These are phyloP conservation scores for Arrhamphus sclerolepis DNA, from an alignment of 2,797 vertebrate species.

Conservation along the genomic window DNA sequence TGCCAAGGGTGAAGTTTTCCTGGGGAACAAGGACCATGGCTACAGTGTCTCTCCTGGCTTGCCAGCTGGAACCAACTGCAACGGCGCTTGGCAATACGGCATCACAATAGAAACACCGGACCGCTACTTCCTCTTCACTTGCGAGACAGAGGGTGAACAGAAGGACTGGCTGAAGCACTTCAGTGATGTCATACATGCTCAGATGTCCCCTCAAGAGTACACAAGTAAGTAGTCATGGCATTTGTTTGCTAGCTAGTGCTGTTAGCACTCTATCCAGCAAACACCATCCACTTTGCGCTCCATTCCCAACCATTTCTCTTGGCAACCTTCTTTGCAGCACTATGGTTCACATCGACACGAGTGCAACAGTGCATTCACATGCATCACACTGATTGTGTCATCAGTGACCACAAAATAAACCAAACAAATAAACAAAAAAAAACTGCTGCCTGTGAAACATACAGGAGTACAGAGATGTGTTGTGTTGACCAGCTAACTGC, in stretches of 20 bases:
- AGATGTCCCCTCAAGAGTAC: conserved; percentile 91
- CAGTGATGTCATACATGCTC: conserved; percentile 72
- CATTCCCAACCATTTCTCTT: no score
- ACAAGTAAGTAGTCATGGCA: conserved; percentile 77
- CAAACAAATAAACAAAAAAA: no score
- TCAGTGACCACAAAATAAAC: no score
- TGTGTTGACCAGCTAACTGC: no score
- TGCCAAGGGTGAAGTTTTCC: conserved; percentile 90
- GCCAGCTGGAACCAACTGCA: conserved; percentile 80
- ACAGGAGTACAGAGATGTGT: no score
- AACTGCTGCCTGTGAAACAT: no score
- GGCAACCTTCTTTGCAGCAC: no score
- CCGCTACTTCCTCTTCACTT: conserved; percentile 90
- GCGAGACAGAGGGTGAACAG: conserved; percentile 86
- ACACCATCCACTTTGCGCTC: no score
- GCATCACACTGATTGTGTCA: no score
- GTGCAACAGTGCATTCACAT: no score
- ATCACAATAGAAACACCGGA: conserved; percentile 89
- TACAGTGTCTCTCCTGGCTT: conserved; percentile 80
- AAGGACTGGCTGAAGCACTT: conserved; percentile 87
- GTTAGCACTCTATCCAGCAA: no score
- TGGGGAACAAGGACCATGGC: conserved; percentile 85
- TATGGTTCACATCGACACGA: no score
- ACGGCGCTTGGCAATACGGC: conserved; percentile 84
- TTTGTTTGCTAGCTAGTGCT: background rate